phyloP scores from a whole-genome alignment of 2,797 vertebrate genomes.

The Amblyopsis hoosieri region DNA sequence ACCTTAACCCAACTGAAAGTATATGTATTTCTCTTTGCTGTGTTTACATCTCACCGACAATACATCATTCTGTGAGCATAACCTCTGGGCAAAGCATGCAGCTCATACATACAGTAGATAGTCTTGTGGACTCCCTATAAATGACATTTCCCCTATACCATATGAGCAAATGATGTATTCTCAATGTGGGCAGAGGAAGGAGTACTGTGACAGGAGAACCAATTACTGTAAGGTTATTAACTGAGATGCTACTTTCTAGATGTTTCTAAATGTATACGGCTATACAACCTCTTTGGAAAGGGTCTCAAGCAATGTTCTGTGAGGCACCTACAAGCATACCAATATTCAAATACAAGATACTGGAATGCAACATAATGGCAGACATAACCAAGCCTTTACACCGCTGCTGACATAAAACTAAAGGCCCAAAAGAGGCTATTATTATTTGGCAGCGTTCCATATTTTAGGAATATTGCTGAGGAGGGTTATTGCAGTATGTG shows the following conservation, averaged over 20 bases:
- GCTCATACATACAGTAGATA: too few species aligned
- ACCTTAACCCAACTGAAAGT: not conserved
- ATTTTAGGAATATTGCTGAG: slow-evolving; percentile 57
- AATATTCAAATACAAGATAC: not conserved
- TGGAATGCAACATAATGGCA: not conserved
- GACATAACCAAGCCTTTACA: too few species aligned
- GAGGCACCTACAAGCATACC: not conserved
- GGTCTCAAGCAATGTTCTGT: not conserved
- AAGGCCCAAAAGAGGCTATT: slow-evolving; percentile 48
- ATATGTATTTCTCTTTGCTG: not conserved
- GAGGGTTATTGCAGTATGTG: slow-evolving; percentile 60
- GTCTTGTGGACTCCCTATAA: too few species aligned
- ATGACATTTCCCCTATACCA: too few species aligned
- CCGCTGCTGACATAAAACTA: not conserved
- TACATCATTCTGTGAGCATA: not conserved
- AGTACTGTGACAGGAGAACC: too few species aligned
- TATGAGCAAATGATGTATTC: too few species aligned
- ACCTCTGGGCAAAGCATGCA: not conserved
- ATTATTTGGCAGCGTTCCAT: slow-evolving; percentile 51
- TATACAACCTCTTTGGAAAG: not conserved
- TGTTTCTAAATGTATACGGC: not conserved
- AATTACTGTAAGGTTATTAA: too few species aligned
- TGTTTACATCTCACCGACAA: not conserved
- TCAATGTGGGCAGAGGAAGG: too few species aligned
- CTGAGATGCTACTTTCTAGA: too few species aligned